These are phyloP conservation scores for Eudemis profundana DNA, from an alignment of 2,888 invertebrate genomes.

Conservation along the genomic window DNA sequence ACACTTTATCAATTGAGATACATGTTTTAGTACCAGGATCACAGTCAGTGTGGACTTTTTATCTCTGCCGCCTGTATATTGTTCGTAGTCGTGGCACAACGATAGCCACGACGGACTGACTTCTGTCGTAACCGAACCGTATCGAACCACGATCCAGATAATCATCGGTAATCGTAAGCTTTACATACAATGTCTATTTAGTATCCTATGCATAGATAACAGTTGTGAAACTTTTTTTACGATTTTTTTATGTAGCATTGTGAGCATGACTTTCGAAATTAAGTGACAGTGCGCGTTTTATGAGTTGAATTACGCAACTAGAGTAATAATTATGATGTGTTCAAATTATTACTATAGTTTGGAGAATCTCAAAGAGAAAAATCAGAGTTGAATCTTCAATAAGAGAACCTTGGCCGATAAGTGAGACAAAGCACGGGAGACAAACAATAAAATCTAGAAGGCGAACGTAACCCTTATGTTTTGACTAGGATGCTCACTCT, in stretches of 20 bases:
- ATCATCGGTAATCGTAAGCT: conserved; percentile 36
- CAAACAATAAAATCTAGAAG: no score
- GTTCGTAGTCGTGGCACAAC: neutral
- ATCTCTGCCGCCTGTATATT: neutral
- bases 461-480: no score
- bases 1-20: neutral
- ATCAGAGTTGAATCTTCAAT: no score
- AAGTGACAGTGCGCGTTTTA: conserved; percentile 4
- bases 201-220: conserved; percentile 29
- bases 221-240: conserved; percentile 33
- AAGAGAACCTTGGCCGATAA: no score
- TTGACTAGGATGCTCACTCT: no score
- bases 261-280: conserved; percentile 4
- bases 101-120: conserved; percentile 7
- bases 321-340: no score
- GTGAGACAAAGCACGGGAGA: no score
- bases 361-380: no score
- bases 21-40: neutral
- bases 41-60: neutral
- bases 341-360: no score
- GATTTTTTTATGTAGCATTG: conserved; percentile 25
- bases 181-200: conserved; percentile 42
- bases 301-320: neutral
- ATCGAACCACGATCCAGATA: conserved; percentile 34
- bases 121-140: conserved; percentile 33